Evolutionary conservation across 64 coral and sea anemone genomes (phyloP).

Genomic region (Montipora sp.): DNA sequence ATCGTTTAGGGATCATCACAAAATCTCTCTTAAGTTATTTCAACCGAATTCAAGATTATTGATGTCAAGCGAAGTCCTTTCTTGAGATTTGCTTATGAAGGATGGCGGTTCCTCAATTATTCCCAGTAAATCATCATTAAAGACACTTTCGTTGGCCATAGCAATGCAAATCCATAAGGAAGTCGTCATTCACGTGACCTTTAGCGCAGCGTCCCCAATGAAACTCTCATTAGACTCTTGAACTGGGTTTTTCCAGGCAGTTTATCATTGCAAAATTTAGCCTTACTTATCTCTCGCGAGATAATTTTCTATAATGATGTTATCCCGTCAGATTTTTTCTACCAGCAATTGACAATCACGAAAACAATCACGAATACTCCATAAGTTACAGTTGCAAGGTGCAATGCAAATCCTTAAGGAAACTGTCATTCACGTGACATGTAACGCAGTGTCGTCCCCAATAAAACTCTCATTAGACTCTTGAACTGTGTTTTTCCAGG

Average conservation of each 20-base stretch:
- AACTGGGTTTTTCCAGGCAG: not conserved
- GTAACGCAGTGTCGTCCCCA: not conserved
- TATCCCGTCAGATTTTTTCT: not conserved
- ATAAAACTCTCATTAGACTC: not conserved
- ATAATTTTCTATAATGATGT: not conserved
- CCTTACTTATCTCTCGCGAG: not conserved
- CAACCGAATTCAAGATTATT: not conserved
- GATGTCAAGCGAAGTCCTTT: not conserved
- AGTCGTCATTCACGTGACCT: not conserved
- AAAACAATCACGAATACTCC: too few species aligned
- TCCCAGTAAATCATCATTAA: too few species aligned
- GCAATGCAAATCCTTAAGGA: too few species aligned
- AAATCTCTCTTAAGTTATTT: not conserved
- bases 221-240: too few species aligned
- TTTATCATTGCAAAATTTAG: not conserved
- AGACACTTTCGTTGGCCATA: not conserved
- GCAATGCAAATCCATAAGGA: too few species aligned
- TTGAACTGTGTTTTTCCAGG: not conserved
- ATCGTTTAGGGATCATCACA: constrained; percentile 11
- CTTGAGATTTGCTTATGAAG: not conserved
- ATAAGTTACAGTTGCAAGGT: too few species aligned
- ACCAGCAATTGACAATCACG: not conserved
- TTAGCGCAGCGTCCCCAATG: not conserved
- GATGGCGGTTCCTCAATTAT: not conserved
- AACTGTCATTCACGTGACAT: not conserved